phyloP scores from a whole-genome alignment of 2,888 invertebrate species.

The Allacma fusca region DNA sequence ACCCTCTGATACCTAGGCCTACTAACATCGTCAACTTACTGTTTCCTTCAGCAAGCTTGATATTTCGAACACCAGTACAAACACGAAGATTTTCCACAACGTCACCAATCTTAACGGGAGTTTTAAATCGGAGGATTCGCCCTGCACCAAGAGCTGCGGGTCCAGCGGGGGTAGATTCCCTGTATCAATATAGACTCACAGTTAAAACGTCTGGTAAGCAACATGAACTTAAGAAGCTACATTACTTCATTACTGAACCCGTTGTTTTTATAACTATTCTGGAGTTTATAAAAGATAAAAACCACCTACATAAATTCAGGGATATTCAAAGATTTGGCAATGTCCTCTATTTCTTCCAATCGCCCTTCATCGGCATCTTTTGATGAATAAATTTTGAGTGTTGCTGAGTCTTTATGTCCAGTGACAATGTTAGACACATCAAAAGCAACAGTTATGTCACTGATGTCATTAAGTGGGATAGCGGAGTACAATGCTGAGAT shows the following conservation, averaged over 20 bases:
- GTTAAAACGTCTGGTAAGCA: no score
- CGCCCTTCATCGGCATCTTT: not conserved
- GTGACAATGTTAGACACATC: conserved; percentile 32
- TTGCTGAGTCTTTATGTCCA: conserved; percentile 23
- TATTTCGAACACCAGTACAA: conserved; percentile 73
- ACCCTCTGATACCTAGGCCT: no score
- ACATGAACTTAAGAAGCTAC: no score
- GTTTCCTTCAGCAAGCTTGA: conserved; percentile 76
- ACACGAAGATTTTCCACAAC: conserved; percentile 74
- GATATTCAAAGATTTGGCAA: conserved; percentile 36
- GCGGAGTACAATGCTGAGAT: conserved; percentile 41
- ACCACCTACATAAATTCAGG: conserved; percentile 45
- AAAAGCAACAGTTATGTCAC: conserved; percentile 48
- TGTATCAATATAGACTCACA: conserved; percentile 18
- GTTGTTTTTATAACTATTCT: no score
- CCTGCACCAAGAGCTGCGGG: conserved; percentile 68
- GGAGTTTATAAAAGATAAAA: no score
- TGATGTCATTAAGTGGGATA: conserved; percentile 39
- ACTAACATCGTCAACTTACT: no score
- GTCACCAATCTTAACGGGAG: conserved; percentile 69
- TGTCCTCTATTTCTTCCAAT: conserved; percentile 18
- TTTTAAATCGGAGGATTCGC: conserved; percentile 68
- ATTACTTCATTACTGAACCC: no score
- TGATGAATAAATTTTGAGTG: conserved; percentile 17
- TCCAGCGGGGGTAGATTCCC: conserved; percentile 26